phyloP scores from a whole-genome alignment of 2,797 vertebrate genomes.

The Enoplosus armatus region DNA sequence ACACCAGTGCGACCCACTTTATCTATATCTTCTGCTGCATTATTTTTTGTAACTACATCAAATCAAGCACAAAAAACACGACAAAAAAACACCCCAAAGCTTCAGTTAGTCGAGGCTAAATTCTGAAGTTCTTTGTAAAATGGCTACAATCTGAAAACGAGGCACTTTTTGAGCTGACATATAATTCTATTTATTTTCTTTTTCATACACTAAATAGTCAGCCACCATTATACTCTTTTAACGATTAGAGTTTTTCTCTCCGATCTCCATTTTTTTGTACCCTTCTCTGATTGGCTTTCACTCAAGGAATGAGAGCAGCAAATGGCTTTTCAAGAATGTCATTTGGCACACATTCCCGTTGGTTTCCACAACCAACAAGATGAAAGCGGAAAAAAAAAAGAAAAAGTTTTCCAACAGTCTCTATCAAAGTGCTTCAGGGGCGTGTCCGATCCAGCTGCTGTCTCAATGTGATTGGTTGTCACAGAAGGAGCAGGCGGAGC shows the following conservation, averaged over 20 bases:
- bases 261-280: slow-evolving; percentile 51
- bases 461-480: slow-evolving; percentile 54
- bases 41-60: slow-evolving; percentile 56
- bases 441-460: slow-evolving; percentile 54
- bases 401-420: slow-evolving; percentile 61
- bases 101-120: slow-evolving; percentile 56
- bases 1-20: slow-evolving; percentile 42
- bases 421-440: slow-evolving; percentile 78
- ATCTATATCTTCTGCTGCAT: slow-evolving; percentile 37
- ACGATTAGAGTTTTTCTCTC: slow-evolving; percentile 48
- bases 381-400: slow-evolving; percentile 56
- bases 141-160: slow-evolving; percentile 80
- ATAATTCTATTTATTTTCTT: slow-evolving; percentile 62
- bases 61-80: slow-evolving; percentile 39
- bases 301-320: slow-evolving; percentile 76
- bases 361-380: slow-evolving; percentile 74
- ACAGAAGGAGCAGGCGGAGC: slow-evolving; percentile 50
- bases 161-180: slow-evolving; percentile 83
- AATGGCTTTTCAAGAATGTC: slow-evolving; percentile 69
- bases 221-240: slow-evolving; percentile 53
- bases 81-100: slow-evolving; percentile 41
- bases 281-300: slow-evolving; percentile 77
- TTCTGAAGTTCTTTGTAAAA: slow-evolving; percentile 67
- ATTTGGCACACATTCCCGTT: slow-evolving; percentile 80
- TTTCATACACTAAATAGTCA: slow-evolving; percentile 58